Evolutionary conservation across 2,113 vertebrate species (phyloP).

Genomic region (Brienomyrus brachyistius): DNA sequence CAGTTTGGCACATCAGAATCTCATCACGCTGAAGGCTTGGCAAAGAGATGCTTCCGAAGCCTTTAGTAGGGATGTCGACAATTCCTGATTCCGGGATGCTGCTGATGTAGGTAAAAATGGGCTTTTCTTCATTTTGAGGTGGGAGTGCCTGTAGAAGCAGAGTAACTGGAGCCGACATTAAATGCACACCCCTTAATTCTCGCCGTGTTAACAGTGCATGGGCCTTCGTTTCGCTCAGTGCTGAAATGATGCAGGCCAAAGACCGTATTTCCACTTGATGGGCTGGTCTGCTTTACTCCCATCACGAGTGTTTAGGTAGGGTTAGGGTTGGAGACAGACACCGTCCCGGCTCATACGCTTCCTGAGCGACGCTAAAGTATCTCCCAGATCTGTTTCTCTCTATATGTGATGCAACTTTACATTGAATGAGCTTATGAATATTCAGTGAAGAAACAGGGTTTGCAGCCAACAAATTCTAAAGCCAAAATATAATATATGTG

Average conservation of each 20-base stretch:
- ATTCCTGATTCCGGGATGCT: not conserved
- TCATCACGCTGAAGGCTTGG: not conserved
- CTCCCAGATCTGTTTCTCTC: not conserved
- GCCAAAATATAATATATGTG: not conserved
- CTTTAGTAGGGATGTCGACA: not conserved
- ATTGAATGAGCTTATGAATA: not conserved
- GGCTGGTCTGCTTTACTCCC: not conserved
- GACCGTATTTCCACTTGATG: not conserved
- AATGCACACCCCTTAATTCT: not conserved
- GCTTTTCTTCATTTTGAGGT: not conserved
- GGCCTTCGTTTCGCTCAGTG: not conserved
- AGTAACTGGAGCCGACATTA: not conserved
- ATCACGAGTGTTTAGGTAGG: not conserved
- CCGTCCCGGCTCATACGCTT: not conserved
- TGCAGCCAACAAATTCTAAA: not conserved
- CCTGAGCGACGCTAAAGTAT: not conserved
- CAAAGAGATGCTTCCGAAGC: conserved; percentile 37
- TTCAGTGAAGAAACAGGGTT: not conserved
- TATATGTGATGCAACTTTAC: not conserved
- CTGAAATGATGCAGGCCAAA: not conserved
- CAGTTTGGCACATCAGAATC: not conserved
- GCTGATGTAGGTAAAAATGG: not conserved
- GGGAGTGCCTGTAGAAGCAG: not conserved
- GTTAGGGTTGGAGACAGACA: not conserved
- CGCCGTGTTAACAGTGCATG: not conserved